Base-by-base conservation (phyloP, 2,113 vertebrate species). In the Athene cunicularia region DNA sequence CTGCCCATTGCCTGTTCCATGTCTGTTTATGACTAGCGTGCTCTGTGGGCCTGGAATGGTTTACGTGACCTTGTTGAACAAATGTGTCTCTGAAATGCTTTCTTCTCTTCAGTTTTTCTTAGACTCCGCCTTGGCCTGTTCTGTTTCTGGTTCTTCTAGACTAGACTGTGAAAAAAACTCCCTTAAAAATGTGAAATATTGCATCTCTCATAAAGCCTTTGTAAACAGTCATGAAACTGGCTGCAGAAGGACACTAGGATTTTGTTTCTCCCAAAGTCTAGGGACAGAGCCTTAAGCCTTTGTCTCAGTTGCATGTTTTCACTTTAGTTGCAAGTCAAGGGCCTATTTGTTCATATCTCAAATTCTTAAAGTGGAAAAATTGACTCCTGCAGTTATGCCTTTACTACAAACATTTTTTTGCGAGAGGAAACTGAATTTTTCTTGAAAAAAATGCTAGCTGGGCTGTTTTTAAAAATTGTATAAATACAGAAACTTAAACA, bases 291-390 rank as follows among this genome's bases (percentile, higher is more conserved):
- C 50, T 83, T 80, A 59, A 76, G 37, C 58, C 20, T 93, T 80
- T 90, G 85, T 76, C 50, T 62, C 6, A 6, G 39, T 5, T 81
- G 41, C n/a, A 9, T 87, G n/a, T 53, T 93, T 85, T 94, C 49
- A 72, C 49, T 93, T 75, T 39, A 93, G 50, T n/a, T 91, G 53
- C 7, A 15, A 94, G 77, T 95, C 41, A 94, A 74, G 72, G 72
- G 50, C 37, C 64, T 80, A 45, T 92, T 92, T 92, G 70, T 86
- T 95, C 4, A 6, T 67, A 85, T 82, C 33, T 88, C 43, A 47
- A 24, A 79, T 75, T 87, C 52, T 75, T 93, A 41, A 49, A 86
- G n/a, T 91, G 73, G 56, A 81, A 96, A 94, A 96, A 39, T 20
- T 75, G 84, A 94, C 52, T 94, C 21, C 52, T 94, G 67, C 45